Conservation (phyloP, 2,113 vertebrate species). For the Myocastor coypus region DNA sequence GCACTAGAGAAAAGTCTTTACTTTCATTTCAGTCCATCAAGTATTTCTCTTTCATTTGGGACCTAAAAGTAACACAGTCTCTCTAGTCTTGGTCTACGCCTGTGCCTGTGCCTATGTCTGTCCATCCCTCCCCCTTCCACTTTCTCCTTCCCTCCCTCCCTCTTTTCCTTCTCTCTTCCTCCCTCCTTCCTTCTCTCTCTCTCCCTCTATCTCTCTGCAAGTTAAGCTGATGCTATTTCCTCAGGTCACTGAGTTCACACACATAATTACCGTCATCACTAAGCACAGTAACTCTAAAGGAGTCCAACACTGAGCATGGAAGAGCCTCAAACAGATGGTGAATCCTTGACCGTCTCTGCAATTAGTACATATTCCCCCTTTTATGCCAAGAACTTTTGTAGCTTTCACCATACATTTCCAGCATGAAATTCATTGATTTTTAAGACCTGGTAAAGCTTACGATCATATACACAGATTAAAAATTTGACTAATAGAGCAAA, state of each 20-base stretch:
- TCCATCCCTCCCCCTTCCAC: not conserved
- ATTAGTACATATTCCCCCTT: not conserved
- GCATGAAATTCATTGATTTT: not conserved
- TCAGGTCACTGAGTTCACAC: not conserved
- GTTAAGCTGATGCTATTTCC: not conserved
- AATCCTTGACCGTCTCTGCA: not conserved
- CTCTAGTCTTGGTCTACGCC: not conserved
- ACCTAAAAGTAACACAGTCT: not conserved
- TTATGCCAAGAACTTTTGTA: not conserved
- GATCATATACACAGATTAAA: not conserved
- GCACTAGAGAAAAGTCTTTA: not conserved
- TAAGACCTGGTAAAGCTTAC: not conserved
- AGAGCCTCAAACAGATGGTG: not conserved
- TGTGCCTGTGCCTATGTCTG: not conserved
- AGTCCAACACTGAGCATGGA: not conserved
- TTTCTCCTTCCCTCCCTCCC: not conserved
- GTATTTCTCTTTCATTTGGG: not conserved
- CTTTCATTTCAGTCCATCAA: not conserved
- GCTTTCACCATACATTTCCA: not conserved
- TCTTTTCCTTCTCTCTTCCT: not conserved
- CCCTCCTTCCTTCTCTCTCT: not conserved
- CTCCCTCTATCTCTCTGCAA: not conserved
- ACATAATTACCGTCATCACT: not conserved
- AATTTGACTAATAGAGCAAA: not conserved
- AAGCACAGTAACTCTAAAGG: not conserved